These are phyloP conservation scores for Parascotia fuliginaria DNA, from an alignment of 2,888 invertebrate species.

Conservation along the genomic window DNA sequence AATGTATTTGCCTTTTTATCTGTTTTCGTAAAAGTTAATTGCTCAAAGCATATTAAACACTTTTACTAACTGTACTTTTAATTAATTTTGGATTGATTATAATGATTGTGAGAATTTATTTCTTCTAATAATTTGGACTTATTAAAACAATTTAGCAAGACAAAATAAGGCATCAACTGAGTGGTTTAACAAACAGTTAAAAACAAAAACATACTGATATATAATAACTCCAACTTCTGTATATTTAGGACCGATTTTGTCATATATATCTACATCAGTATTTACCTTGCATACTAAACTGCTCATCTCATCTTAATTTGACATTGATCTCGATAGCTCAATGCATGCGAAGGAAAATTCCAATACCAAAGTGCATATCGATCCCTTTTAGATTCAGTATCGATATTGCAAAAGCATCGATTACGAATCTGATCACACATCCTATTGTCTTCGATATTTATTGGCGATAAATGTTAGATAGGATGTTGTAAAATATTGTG, in stretches of 20 bases:
- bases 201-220: no score
- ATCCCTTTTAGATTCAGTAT: constrained; percentile 33
- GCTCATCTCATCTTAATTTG: constrained; percentile 13
- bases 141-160: no score
- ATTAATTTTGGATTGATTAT: no score
- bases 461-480: constrained; percentile 32
- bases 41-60: no score
- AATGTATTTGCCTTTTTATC: background rate
- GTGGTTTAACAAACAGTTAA: no score
- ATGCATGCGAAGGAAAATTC: constrained; percentile 25
- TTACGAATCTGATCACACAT: constrained; percentile 58
- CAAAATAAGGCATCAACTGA: no score
- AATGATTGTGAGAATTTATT: no score
- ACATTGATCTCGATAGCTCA: constrained; percentile 38
- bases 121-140: no score
- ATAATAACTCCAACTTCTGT: no score
- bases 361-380: constrained; percentile 18
- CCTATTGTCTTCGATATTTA: constrained; percentile 54
- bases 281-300: background rate
- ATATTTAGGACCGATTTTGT: no score
- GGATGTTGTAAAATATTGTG: constrained; percentile 26
- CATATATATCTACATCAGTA: background rate
- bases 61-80: no score
- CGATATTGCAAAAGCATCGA: constrained; percentile 50
- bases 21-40: no score